Percentiles rank a stretch among this genome's conserved stretches.
phyloP scores from a whole-genome alignment of 2,797 vertebrate species.

The Crotalus adamanteus region DNA sequence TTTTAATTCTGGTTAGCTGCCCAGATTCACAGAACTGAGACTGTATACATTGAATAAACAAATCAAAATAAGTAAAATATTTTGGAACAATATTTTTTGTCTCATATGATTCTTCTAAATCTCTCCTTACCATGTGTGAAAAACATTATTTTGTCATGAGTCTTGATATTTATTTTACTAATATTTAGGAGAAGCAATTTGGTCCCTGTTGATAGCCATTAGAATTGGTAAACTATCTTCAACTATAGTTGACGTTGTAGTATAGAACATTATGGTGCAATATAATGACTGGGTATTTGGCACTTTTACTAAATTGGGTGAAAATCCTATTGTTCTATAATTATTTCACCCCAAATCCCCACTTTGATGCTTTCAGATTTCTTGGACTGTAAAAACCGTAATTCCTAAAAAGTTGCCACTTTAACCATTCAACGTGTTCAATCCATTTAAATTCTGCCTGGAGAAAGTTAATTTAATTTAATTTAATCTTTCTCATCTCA shows the following conservation, averaged over 20 bases:
- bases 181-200: background rate
- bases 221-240: background rate
- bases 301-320: background rate
- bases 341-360: background rate
- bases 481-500: background rate
- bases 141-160: background rate
- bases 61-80: background rate
- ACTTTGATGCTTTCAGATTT: background rate
- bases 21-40: background rate
- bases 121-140: background rate
- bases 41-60: background rate
- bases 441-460: background rate
- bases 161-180: background rate
- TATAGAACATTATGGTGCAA: background rate
- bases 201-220: background rate
- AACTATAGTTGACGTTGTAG: background rate
- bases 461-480: background rate
- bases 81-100: background rate
- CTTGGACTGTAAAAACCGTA: background rate
- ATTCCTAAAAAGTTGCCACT: background rate
- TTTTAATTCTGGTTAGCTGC: background rate
- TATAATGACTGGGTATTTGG: background rate
- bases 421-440: background rate
- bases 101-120: background rate
- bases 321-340: background rate